Conservation (phyloP, 2,797 vertebrate species). For the Hoplostethus mediterraneus region DNA sequence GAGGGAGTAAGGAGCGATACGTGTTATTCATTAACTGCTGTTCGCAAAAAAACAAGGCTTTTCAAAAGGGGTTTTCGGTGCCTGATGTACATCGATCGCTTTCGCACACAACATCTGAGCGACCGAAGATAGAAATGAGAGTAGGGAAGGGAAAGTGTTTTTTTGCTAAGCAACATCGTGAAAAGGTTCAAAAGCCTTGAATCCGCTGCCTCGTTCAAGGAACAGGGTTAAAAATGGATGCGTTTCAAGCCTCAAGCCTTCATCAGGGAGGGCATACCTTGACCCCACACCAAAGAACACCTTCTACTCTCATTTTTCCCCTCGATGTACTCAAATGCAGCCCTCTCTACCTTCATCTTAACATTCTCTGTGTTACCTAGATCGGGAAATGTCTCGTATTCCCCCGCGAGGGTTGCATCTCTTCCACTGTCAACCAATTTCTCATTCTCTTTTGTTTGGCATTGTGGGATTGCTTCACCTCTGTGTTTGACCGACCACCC, state of each 20-base stretch:
- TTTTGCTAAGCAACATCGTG: too few species aligned
- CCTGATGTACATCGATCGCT: slow-evolving; percentile 1
- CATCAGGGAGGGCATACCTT: too few species aligned
- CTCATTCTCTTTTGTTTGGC: slow-evolving; percentile 52
- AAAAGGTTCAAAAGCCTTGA: too few species aligned
- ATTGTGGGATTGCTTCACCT: slow-evolving; percentile 32
- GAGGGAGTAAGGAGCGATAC: slow-evolving; percentile 15
- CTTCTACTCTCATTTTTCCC: too few species aligned
- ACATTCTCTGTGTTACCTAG: neutral
- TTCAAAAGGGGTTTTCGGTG: neutral
- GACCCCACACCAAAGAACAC: too few species aligned
- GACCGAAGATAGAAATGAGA: too few species aligned
- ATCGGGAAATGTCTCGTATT: slow-evolving; percentile 33
- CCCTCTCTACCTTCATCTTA: neutral
- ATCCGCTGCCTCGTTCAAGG: too few species aligned
- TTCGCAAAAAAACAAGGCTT: slow-evolving; percentile 17
- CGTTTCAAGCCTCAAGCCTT: too few species aligned
- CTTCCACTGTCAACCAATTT: slow-evolving; percentile 18
- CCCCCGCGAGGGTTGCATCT: slow-evolving; percentile 23
- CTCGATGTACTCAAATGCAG: too few species aligned
- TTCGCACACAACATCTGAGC: too few species aligned
- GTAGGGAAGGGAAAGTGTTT: too few species aligned
- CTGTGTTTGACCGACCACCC: slow-evolving; percentile 32
- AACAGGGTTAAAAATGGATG: too few species aligned
- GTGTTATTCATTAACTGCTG: slow-evolving; percentile 28